A percentile compares a stretch with the other conserved stretches of the same genome.
These are phyloP conservation scores for Gnathonemus longibarbis DNA, from an alignment of 2,113 vertebrate genomes.

Conservation along the genomic window DNA sequence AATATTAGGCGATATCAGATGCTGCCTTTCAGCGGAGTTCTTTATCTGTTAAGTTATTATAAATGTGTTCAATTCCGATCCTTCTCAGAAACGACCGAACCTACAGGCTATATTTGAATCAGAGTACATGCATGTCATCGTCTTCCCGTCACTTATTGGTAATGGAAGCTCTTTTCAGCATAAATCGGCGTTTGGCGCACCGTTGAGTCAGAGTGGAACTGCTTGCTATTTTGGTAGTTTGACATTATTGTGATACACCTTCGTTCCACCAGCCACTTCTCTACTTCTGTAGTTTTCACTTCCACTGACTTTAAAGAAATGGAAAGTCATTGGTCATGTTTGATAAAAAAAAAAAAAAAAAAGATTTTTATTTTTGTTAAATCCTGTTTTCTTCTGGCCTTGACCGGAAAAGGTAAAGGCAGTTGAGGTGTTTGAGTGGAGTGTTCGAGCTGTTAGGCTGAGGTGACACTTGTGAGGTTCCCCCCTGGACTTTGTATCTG, in stretches of 20 bases:
- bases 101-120: neutral
- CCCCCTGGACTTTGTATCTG: neutral
- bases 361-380: neutral
- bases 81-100: neutral
- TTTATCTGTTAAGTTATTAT: neutral
- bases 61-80: neutral
- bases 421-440: neutral
- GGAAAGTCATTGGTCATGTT: conserved; percentile 4
- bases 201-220: conserved; percentile 16
- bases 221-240: neutral
- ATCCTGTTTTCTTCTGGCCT: neutral
- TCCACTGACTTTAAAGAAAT: neutral
- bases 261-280: conserved; percentile 5
- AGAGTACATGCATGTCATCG: neutral
- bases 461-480: neutral
- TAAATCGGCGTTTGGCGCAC: neutral
- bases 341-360: neutral
- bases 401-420: neutral
- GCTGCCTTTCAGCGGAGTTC: neutral
- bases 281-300: neutral
- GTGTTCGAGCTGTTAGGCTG: neutral
- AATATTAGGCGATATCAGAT: neutral
- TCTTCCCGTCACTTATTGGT: neutral
- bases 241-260: neutral
- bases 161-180: neutral